These are phyloP conservation scores for Nylanderia fulva DNA, from an alignment of 1,140 invertebrate species.

Conservation along the genomic window DNA sequence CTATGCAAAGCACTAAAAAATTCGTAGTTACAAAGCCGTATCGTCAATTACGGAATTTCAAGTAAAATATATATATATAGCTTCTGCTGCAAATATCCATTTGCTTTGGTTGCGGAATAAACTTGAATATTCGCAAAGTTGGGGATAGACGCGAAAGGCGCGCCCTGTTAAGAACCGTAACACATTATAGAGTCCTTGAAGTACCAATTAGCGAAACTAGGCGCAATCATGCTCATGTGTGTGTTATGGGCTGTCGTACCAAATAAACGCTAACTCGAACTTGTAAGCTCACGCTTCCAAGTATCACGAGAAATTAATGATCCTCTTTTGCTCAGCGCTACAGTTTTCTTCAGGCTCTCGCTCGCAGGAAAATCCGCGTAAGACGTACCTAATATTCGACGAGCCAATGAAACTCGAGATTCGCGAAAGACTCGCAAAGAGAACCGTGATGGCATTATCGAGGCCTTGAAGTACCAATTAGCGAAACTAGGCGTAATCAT, in stretches of 20 bases:
- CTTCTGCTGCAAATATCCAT: not conserved
- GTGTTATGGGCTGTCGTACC: conserved; percentile 5
- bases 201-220: conserved; percentile 16
- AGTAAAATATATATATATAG: not conserved
- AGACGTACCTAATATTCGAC: not conserved
- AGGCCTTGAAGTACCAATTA: not conserved
- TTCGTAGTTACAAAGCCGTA: not conserved
- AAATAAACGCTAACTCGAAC: conserved; percentile 23
- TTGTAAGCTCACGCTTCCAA: conserved; percentile 4
- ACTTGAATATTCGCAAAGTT: not conserved
- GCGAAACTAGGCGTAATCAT: not conserved
- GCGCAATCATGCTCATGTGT: not conserved
- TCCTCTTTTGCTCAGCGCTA: not conserved
- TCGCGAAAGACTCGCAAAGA: not conserved
- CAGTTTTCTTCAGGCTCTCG: not conserved
- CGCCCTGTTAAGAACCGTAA: not conserved
- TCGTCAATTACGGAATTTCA: conserved; percentile 4
- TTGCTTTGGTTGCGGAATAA: not conserved
- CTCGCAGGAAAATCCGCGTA: not conserved
- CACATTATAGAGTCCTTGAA: conserved; percentile 33
- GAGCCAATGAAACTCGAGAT: not conserved
- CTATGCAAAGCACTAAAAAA: not conserved
- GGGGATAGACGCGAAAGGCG: not conserved
- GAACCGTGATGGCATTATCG: not conserved
- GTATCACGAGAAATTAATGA: conserved; percentile 16